Percentiles rank a stretch among this genome's conserved stretches.
Evolutionary conservation across 2,797 vertebrate genomes (phyloP).

Genomic region (Toxotes lorentzi): DNA sequence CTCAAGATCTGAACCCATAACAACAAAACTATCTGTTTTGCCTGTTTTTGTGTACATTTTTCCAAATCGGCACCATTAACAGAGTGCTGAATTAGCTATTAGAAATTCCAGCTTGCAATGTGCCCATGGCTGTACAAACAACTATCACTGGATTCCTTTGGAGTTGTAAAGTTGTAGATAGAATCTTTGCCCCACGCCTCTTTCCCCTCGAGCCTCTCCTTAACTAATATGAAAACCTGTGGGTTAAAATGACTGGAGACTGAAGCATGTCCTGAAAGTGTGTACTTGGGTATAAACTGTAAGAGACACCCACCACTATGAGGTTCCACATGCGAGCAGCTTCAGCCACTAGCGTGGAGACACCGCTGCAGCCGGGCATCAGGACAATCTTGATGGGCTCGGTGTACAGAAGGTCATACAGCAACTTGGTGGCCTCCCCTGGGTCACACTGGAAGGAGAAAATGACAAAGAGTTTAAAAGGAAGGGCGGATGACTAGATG

Average conservation of each 20-base stretch:
- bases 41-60: background rate
- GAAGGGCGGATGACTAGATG: constrained; percentile 17
- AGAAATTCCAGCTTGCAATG: background rate
- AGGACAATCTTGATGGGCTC: constrained; percentile 93
- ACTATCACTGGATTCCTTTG: background rate
- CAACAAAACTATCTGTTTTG: background rate
- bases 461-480: constrained; percentile 38
- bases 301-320: constrained; percentile 84
- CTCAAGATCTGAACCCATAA: background rate
- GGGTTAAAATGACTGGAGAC: background rate
- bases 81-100: background rate
- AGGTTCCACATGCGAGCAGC: constrained; percentile 94
- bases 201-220: background rate
- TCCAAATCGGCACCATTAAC: background rate
- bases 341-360: constrained; percentile 92
- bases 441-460: constrained; percentile 73
- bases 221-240: background rate
- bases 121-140: background rate
- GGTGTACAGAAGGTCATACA: constrained; percentile 92
- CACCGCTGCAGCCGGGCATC: constrained; percentile 92
- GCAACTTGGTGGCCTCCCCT: constrained; percentile 90
- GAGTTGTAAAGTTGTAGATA: background rate
- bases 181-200: background rate
- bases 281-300: background rate
- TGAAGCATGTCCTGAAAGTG: background rate